Conservation (phyloP, 2,888 invertebrate genomes). For the Diaprepes abbreviatus region DNA sequence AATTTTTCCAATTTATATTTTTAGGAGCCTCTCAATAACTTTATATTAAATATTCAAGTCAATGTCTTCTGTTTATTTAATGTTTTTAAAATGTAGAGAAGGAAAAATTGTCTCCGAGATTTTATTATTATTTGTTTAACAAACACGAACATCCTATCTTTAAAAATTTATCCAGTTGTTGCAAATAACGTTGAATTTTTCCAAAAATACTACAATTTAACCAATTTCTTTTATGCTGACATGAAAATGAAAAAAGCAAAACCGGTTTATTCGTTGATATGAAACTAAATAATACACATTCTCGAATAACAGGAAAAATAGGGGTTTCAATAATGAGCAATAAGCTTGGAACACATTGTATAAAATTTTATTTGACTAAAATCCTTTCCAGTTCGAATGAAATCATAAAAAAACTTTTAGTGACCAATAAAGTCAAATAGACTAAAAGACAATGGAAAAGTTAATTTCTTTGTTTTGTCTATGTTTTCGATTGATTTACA, state of each 20-base stretch:
- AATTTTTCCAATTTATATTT: conserved; percentile 32
- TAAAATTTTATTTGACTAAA: background rate
- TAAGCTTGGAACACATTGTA: too few species aligned
- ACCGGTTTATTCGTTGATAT: too few species aligned
- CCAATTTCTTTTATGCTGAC: too few species aligned
- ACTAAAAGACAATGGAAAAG: conserved; percentile 16
- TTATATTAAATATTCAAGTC: conserved; percentile 18
- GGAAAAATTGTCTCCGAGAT: background rate
- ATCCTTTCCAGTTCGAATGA: background rate
- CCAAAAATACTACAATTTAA: too few species aligned
- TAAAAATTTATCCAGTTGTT: too few species aligned
- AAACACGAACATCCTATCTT: too few species aligned
- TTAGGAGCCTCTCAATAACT: conserved; percentile 13
- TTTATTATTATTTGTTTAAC: too few species aligned
- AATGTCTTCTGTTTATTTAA: conserved; percentile 1
- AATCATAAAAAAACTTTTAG: conserved; percentile 16
- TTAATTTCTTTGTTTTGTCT: conserved; percentile 25
- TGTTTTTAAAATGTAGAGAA: background rate
- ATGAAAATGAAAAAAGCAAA: too few species aligned
- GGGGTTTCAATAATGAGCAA: too few species aligned
- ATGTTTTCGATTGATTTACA: conserved; percentile 54
- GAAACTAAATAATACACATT: too few species aligned
- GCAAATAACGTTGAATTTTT: too few species aligned
- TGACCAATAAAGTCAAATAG: conserved; percentile 20
- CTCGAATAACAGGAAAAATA: too few species aligned